Evolutionary conservation across 2,888 invertebrate species (phyloP).

Genomic region (Mamestra brassicae): DNA sequence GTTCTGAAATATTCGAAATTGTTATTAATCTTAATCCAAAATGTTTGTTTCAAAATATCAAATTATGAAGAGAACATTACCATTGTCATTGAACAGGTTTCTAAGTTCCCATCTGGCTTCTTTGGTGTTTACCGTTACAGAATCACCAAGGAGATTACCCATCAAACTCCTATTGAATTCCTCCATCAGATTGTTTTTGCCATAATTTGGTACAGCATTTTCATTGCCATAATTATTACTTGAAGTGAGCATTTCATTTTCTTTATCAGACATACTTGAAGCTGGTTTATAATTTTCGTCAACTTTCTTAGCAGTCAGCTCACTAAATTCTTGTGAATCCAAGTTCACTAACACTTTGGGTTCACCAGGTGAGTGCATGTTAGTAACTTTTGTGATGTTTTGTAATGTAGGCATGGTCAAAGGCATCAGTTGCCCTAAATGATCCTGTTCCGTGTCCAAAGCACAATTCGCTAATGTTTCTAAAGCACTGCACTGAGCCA

Average conservation of each 20-base stretch:
- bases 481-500: conserved; percentile 87
- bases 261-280: conserved; percentile 76
- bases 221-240: conserved; percentile 75
- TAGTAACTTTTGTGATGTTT: conserved; percentile 87
- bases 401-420: conserved; percentile 85
- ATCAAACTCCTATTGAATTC: conserved; percentile 88
- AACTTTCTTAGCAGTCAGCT: conserved; percentile 79
- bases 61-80: conserved; percentile 65
- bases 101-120: conserved; percentile 93
- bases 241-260: conserved; percentile 76
- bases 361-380: conserved; percentile 89
- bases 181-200: conserved; percentile 86
- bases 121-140: conserved; percentile 93
- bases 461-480: conserved; percentile 89
- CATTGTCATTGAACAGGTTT: conserved; percentile 91
- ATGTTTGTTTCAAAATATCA: neutral
- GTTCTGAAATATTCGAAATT: conserved; percentile 73
- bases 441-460: conserved; percentile 86
- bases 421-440: conserved; percentile 87
- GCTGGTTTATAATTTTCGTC: conserved; percentile 78
- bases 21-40: neutral
- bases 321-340: conserved; percentile 88
- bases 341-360: conserved; percentile 87
- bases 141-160: conserved; percentile 90
- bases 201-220: conserved; percentile 77